These are phyloP conservation scores for Synanthedon formicaeformis DNA, from an alignment of 2,888 invertebrate genomes.

Conservation along the genomic window DNA sequence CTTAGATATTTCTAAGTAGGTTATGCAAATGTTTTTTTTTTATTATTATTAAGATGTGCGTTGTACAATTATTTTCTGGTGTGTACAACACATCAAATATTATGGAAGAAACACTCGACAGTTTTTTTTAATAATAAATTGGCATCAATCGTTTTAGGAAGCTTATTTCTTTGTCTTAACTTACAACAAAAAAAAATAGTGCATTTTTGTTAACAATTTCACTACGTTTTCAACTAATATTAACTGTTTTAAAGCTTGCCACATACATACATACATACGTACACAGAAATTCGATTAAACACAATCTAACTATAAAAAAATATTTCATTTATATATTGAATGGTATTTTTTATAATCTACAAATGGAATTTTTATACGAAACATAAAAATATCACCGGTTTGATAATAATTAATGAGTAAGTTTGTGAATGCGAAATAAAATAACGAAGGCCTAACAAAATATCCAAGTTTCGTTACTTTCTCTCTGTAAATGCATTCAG, in stretches of 20 bases:
- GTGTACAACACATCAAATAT: no score
- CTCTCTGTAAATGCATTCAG: no score
- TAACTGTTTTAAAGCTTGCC: constrained; percentile 56
- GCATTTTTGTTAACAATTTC: constrained; percentile 48
- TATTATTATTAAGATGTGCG: no score
- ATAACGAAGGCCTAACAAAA: no score
- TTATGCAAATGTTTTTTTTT: no score
- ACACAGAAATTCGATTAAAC: constrained; percentile 16
- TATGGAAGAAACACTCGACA: no score
- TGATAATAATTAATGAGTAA: no score
- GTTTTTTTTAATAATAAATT: constrained; percentile 1
- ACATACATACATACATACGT: constrained; percentile 22
- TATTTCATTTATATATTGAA: constrained; percentile 14
- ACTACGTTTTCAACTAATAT: constrained; percentile 48
- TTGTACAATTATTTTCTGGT: no score
- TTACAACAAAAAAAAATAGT: constrained; percentile 45
- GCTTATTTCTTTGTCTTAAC: constrained; percentile 36
- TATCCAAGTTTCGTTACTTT: no score
- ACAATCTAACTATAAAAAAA: constrained; percentile 18
- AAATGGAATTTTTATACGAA: constrained; percentile 14
- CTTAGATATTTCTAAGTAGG: background rate
- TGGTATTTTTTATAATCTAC: constrained; percentile 16
- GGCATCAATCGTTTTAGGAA: constrained; percentile 20
- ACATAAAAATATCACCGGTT: constrained; percentile 28
- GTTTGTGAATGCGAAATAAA: no score